Conservation (phyloP, 2,113 vertebrate species). For the Turdus rufiventris region DNA sequence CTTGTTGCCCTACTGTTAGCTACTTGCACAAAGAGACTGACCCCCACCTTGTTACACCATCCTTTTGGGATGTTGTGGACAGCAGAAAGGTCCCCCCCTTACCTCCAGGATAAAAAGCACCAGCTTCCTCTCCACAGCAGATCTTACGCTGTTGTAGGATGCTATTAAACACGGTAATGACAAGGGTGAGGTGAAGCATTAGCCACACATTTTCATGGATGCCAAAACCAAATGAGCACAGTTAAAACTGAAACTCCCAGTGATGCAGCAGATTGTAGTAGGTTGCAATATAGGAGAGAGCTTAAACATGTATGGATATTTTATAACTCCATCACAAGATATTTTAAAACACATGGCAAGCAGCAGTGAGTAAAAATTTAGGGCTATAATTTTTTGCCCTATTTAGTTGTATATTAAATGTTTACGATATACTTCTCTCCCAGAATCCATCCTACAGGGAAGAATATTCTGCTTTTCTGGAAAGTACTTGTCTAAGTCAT, state of each 20-base stretch:
- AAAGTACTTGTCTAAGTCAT: not conserved
- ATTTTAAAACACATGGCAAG: not conserved
- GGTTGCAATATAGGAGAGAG: not conserved
- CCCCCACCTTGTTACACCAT: not conserved
- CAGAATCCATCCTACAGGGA: not conserved
- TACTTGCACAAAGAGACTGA: fast-evolving
- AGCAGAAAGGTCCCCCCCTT: not conserved
- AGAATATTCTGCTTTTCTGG: not conserved
- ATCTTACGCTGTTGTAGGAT: not conserved
- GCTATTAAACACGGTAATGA: not conserved
- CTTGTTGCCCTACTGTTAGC: not conserved
- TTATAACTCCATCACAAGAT: not conserved
- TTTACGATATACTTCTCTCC: not conserved
- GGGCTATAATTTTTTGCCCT: not conserved
- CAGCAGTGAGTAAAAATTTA: not conserved
- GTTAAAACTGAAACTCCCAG: not conserved
- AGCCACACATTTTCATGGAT: not conserved
- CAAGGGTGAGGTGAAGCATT: not conserved
- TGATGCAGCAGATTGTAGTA: not conserved
- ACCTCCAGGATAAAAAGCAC: not conserved
- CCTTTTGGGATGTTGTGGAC: not conserved
- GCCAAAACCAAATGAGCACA: not conserved
- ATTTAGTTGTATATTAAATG: not conserved
- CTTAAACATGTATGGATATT: not conserved
- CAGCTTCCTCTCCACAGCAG: not conserved